These are phyloP conservation scores for Tachina lurida DNA, from an alignment of 2,888 invertebrate genomes.

Conservation along the genomic window DNA sequence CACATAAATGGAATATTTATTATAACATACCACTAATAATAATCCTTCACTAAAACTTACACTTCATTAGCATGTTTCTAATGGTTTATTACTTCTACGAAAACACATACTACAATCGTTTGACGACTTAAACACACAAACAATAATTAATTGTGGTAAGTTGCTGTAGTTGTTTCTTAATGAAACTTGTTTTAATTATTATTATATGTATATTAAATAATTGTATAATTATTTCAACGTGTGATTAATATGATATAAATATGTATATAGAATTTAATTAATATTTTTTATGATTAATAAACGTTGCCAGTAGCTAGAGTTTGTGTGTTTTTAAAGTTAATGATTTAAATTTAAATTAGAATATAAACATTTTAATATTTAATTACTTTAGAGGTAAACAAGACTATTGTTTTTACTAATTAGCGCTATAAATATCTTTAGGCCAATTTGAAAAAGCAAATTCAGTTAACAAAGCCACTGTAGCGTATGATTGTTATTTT, in stretches of 20 bases:
- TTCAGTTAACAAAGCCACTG: not conserved
- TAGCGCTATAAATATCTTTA: not conserved
- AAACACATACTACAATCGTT: not conserved
- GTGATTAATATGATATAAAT: conserved; percentile 49
- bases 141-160: not conserved
- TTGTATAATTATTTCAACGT: conserved; percentile 42
- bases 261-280: conserved; percentile 31
- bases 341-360: not conserved
- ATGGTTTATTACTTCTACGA: not conserved
- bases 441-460: not conserved
- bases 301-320: not conserved
- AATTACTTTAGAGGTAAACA: not conserved
- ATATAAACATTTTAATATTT: not conserved
- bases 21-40: not conserved
- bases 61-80: not conserved
- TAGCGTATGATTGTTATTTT: conserved; percentile 3
- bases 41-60: not conserved
- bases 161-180: not conserved
- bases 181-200: conserved; percentile 24
- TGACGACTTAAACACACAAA: conserved; percentile 1
- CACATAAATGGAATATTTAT: not conserved
- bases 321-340: not conserved
- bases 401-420: not conserved
- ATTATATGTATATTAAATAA: conserved; percentile 21
- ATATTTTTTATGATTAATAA: conserved; percentile 18